These are phyloP conservation scores for Masticophis lateralis DNA, from an alignment of 2,797 vertebrate genomes.

Conservation along the genomic window DNA sequence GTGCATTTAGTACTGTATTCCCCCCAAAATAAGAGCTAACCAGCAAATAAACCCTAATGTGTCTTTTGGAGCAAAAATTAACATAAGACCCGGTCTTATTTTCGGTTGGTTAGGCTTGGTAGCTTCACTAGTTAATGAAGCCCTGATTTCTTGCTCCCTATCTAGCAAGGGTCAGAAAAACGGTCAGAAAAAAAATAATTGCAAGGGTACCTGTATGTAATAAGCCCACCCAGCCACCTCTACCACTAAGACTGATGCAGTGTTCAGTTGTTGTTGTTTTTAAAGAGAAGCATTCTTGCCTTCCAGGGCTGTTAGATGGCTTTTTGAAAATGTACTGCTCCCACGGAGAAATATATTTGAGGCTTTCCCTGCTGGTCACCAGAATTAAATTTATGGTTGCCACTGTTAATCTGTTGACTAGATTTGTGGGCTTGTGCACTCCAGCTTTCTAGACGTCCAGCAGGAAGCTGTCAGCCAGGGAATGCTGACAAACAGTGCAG, in stretches of 20 bases:
- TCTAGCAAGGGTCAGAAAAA: not conserved
- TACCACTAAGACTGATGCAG: no score
- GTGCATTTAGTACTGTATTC: no score
- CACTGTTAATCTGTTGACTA: not conserved
- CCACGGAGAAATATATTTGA: not conserved
- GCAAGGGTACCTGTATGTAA: not conserved
- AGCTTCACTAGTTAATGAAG: not conserved
- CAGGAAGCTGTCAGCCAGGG: not conserved
- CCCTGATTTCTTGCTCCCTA: not conserved
- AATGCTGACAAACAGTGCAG: not conserved
- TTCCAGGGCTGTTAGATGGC: not conserved
- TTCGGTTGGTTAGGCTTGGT: not conserved
- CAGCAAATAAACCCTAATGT: no score
- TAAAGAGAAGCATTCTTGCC: not conserved
- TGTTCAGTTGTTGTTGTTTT: not conserved
- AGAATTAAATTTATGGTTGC: conserved; percentile 7
- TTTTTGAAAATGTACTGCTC: conserved; percentile 2
- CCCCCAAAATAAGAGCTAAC: no score
- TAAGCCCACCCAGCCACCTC: not conserved
- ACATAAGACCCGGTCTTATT: no score
- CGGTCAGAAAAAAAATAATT: not conserved
- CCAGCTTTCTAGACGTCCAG: not conserved
- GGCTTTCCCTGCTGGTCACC: not conserved
- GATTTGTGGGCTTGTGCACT: not conserved
- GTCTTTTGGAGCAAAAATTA: no score